Percentiles rank a stretch among this genome's conserved stretches.
These are phyloP conservation scores for Penelope pileata DNA, from an alignment of 2,113 vertebrate genomes.

Conservation along the genomic window DNA sequence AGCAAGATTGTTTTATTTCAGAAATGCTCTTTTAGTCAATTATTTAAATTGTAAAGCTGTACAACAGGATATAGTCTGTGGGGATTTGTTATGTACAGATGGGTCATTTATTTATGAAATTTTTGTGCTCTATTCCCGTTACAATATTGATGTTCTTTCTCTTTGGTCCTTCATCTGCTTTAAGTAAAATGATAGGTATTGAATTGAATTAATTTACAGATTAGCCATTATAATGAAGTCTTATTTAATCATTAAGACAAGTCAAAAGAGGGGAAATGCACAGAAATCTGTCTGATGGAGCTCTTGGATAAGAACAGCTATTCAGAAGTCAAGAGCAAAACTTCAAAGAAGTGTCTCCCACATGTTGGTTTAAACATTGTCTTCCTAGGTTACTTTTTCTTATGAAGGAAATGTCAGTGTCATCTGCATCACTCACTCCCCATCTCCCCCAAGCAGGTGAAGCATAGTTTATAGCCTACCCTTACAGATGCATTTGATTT, in stretches of 20 bases:
- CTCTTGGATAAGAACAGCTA: neutral
- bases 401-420: constrained; percentile 3
- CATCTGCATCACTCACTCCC: neutral
- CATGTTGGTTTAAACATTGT: neutral
- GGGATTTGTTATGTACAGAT: neutral
- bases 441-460: neutral
- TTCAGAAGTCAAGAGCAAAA: neutral
- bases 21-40: neutral
- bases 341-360: neutral
- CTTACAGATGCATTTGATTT: constrained; percentile 57
- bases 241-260: neutral
- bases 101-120: constrained; percentile 33
- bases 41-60: constrained; percentile 19
- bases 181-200: constrained; percentile 22
- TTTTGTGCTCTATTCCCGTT: neutral
- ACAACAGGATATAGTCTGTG: neutral
- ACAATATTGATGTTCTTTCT: constrained; percentile 35
- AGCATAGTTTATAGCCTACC: constrained; percentile 15
- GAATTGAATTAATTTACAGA: constrained; percentile 43
- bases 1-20: neutral
- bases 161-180: constrained; percentile 1
- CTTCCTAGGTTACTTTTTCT: neutral
- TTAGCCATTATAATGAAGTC: constrained; percentile 30
- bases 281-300: neutral
- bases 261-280: neutral